Percentiles rank a stretch among this genome's conserved stretches.
phyloP scores from a whole-genome alignment of 1,140 invertebrate species.

The Papilio machaon region DNA sequence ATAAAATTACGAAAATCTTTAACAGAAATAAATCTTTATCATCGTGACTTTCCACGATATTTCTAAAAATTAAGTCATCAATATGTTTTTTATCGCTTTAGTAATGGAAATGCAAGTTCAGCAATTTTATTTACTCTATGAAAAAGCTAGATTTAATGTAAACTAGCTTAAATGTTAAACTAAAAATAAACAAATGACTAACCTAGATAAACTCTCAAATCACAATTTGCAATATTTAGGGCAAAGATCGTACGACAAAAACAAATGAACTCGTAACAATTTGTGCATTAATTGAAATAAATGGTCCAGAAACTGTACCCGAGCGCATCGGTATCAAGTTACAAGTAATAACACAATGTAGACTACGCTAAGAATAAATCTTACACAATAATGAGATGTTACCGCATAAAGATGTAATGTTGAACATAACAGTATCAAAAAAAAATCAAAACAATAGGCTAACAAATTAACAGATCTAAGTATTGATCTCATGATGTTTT shows the following conservation, averaged over 20 bases:
- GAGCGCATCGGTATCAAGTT: constrained; percentile 13
- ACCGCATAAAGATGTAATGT: not conserved
- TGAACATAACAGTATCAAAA: constrained; percentile 18
- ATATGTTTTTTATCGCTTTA: too few species aligned
- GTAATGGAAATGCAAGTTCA: too few species aligned
- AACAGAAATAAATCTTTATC: not conserved
- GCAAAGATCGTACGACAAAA: not conserved
- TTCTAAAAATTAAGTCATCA: too few species aligned
- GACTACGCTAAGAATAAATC: not conserved
- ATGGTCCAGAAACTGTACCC: constrained; percentile 9
- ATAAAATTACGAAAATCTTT: constrained; percentile 1
- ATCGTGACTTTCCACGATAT: not conserved
- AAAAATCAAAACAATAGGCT: constrained; percentile 24
- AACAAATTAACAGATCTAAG: not conserved
- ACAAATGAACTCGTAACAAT: not conserved
- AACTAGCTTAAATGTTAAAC: too few species aligned
- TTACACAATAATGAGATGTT: constrained; percentile 23
- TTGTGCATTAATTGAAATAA: constrained; percentile 28
- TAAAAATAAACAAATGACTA: not conserved
- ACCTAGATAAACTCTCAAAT: not conserved
- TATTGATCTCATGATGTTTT: constrained; percentile 14
- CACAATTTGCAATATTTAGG: not conserved
- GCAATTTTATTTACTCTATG: too few species aligned
- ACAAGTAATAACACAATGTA: constrained; percentile 8
- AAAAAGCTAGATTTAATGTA: too few species aligned